phyloP scores from a whole-genome alignment of 2,888 invertebrate genomes.

The Spisula subtruncata region DNA sequence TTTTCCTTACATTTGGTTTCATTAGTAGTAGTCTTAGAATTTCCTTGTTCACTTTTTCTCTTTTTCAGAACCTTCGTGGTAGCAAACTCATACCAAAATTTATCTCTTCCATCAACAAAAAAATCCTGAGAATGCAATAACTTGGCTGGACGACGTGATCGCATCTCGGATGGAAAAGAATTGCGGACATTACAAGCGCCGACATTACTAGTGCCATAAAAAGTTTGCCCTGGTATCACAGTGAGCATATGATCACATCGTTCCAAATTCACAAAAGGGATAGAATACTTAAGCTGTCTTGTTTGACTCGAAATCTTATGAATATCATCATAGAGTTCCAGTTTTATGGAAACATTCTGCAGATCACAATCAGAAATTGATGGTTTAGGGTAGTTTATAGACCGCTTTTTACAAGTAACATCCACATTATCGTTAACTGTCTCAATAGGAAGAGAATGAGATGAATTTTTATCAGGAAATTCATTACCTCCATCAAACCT shows the following conservation, averaged over 20 bases:
- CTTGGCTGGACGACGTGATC: not conserved
- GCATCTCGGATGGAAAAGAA: not conserved
- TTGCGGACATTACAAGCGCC: not conserved
- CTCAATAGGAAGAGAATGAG: no score
- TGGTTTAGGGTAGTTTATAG: no score
- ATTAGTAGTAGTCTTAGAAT: not conserved
- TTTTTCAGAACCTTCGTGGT: not conserved
- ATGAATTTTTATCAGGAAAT: not conserved
- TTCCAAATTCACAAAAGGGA: not conserved
- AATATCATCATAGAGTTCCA: not conserved
- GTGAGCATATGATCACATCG: not conserved
- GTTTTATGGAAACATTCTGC: not conserved
- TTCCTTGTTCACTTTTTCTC: not conserved
- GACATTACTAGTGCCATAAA: not conserved
- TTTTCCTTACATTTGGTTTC: not conserved
- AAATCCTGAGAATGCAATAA: not conserved
- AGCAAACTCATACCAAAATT: not conserved
- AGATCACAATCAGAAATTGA: no score
- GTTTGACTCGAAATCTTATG: not conserved
- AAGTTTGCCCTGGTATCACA: not conserved
- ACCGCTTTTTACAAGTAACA: no score
- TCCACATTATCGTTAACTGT: no score
- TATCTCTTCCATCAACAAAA: not conserved
- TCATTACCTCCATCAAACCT: not conserved
- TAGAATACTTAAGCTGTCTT: not conserved